phyloP scores from a whole-genome alignment of 2,797 vertebrate genomes.

The Alosa sapidissima region DNA sequence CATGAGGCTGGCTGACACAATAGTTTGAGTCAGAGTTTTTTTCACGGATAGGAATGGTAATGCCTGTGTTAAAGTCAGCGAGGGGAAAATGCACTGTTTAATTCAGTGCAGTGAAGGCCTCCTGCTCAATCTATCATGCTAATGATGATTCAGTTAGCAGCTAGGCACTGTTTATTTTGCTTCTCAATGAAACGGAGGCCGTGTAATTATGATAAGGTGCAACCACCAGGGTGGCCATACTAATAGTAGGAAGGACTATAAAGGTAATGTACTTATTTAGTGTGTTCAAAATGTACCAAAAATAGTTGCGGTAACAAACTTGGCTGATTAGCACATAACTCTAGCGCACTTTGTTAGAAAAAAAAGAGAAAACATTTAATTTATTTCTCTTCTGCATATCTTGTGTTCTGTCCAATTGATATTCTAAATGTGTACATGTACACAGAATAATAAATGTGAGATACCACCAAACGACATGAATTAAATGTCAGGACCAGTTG shows the following conservation, averaged over 20 bases:
- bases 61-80: neutral
- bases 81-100: neutral
- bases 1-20: conserved; percentile 74
- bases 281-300: neutral
- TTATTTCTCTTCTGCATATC: neutral
- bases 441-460: neutral
- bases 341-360: neutral
- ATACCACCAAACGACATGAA: neutral
- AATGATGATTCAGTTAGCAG: conserved; percentile 23
- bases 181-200: neutral
- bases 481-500: neutral
- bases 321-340: conserved; percentile 9
- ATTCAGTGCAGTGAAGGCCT: neutral
- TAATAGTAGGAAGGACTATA: neutral
- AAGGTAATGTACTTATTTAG: neutral
- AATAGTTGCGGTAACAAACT: neutral
- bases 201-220: conserved; percentile 14
- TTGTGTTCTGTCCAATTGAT: neutral
- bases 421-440: neutral
- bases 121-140: conserved; percentile 11
- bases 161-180: neutral
- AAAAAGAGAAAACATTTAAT: neutral
- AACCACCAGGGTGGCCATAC: neutral
- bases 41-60: conserved; percentile 33
- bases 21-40: conserved; percentile 62